Evolutionary conservation across 1,140 invertebrate species (phyloP).

Genomic region (Brachionus manjavacas): DNA sequence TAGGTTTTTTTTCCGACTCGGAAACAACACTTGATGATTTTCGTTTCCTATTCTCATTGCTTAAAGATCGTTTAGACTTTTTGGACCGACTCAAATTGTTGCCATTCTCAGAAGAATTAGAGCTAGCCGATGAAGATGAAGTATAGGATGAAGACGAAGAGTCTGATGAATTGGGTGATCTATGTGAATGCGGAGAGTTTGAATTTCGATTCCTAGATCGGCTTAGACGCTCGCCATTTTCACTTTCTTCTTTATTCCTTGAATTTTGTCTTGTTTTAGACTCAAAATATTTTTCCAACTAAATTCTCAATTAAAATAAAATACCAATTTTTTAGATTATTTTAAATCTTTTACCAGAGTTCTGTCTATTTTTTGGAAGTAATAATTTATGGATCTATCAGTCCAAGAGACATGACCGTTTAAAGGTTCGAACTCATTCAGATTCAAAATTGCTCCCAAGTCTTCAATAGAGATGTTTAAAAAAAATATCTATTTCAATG

Average conservation of each 20-base stretch:
- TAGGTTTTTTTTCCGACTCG: not conserved
- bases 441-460: conserved; percentile 97
- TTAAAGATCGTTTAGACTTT: not conserved
- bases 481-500: not conserved
- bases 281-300: conserved; percentile 37
- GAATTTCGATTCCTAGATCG: not conserved
- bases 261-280: not conserved
- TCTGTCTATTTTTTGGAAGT: conserved; percentile 85
- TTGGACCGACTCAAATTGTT: not conserved
- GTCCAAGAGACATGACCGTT: conserved; percentile 96
- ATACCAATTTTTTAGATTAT: not conserved
- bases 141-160: not conserved
- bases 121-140: not conserved
- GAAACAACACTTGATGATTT: not conserved
- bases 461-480: conserved; percentile 61
- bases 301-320: not conserved
- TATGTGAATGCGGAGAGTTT: not conserved
- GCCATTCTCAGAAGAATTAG: not conserved
- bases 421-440: conserved; percentile 86
- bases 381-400: conserved; percentile 93
- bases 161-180: not conserved
- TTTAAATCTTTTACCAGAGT: not conserved
- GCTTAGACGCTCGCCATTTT: not conserved
- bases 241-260: not conserved
- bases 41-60: conserved; percentile 24